A percentile compares a stretch with the other conserved stretches of the same genome.
These are phyloP conservation scores for Ctenicera cuprea DNA, from an alignment of 2,888 invertebrate species.

Conservation along the genomic window DNA sequence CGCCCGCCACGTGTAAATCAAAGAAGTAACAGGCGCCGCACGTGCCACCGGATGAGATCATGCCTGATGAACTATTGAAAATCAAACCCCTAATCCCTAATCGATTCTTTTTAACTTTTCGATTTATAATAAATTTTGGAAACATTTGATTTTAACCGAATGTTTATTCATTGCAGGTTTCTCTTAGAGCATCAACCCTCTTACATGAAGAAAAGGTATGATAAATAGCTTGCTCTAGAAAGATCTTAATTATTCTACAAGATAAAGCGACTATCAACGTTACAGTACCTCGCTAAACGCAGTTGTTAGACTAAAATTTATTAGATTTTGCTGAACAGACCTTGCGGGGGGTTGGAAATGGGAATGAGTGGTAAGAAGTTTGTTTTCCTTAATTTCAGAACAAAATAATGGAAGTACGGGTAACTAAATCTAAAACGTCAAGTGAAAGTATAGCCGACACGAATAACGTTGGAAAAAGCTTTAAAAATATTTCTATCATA, in stretches of 20 bases:
- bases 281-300: slow-evolving; percentile 33
- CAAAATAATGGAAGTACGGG: slow-evolving; percentile 10
- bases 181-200: neutral
- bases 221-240: slow-evolving; percentile 37
- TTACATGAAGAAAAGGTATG: slow-evolving; percentile 20
- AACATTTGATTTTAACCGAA: neutral
- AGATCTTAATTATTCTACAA: slow-evolving; percentile 43
- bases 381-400: slow-evolving; percentile 11
- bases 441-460: no score
- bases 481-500: no score
- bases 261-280: slow-evolving; percentile 39
- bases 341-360: slow-evolving; percentile 13
- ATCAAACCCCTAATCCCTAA: slow-evolving; percentile 20
- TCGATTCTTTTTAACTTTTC: neutral
- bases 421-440: neutral
- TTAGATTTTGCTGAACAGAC: slow-evolving; percentile 31
- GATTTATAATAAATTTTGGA: neutral
- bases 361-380: slow-evolving; percentile 21
- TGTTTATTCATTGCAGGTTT: neutral
- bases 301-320: slow-evolving; percentile 37
- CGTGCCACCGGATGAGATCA: slow-evolving; percentile 53
- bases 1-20: slow-evolving; percentile 50
- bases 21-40: slow-evolving; percentile 44
- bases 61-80: slow-evolving; percentile 57
- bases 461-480: no score